Conservation (phyloP, 2,888 invertebrate genomes). For the Nomada fabriciana region DNA sequence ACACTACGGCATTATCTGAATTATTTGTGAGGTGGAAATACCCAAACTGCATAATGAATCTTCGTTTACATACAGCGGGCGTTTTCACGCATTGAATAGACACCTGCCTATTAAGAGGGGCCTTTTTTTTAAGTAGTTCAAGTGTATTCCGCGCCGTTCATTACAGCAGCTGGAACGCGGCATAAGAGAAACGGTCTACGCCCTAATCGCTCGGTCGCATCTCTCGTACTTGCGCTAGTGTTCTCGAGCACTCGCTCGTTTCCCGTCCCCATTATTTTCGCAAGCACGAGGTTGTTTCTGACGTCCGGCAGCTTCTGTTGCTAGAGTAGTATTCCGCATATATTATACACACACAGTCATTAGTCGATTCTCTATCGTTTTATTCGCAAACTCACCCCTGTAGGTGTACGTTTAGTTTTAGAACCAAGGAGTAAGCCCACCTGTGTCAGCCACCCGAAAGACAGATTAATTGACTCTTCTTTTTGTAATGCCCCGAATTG, state of each 20-base stretch:
- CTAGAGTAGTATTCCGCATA: slow-evolving; percentile 38
- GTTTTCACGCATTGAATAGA: neutral
- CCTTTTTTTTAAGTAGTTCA: slow-evolving; percentile 3
- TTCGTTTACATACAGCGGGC: slow-evolving; percentile 1
- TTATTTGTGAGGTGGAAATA: no score
- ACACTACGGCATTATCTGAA: no score
- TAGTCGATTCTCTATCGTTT: slow-evolving; percentile 43
- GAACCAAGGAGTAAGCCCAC: no score
- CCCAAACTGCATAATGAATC: neutral
- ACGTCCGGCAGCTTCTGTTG: slow-evolving; percentile 46
- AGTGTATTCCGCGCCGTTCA: slow-evolving; percentile 20
- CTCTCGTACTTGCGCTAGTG: slow-evolving; percentile 45
- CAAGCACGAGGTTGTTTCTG: slow-evolving; percentile 55
- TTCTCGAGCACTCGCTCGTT: slow-evolving; percentile 54
- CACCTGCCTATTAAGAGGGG: slow-evolving; percentile 13
- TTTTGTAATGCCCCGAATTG: no score
- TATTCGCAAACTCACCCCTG: slow-evolving; percentile 18
- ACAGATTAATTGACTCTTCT: no score
- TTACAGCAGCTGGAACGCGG: slow-evolving; percentile 25
- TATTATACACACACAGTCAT: slow-evolving; percentile 52
- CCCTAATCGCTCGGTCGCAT: slow-evolving; percentile 53
- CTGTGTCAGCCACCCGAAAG: no score
- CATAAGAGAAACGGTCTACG: slow-evolving; percentile 42
- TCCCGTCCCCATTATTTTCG: slow-evolving; percentile 60
- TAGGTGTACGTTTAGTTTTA: neutral